Base-by-base conservation (phyloP, 2,888 invertebrate species). In the Drosophila basisetae region DNA sequence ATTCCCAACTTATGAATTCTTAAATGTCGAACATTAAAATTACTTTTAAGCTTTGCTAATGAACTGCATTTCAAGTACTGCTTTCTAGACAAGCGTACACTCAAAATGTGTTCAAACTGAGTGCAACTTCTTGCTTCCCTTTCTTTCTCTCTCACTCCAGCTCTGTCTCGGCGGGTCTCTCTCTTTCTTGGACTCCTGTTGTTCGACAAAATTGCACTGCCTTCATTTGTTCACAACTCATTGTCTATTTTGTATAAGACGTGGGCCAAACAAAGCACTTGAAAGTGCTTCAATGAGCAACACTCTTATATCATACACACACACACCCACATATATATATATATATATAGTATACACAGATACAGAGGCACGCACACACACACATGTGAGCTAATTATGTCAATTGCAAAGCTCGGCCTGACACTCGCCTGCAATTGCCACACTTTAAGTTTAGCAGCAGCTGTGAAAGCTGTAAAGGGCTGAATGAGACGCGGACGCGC, bases 331-430 rank as follows among this genome's bases (percentile, higher is more conserved):
- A 31, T 31, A 31, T 31, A 31, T 31, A 31, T 30, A 28, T 28
- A 28, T 30, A 30, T 6, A 30, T 1, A 28, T 0, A 30, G 1
- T 22, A 30, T 9, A 9, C 2, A 31, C 9, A 31, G 22, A 22
- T 22, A 22, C 22, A 22, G 22, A 22, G 22, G 22, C 22, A 22
- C 22, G 22, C 31, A 43, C 41, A 37, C 10, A 22, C 54, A 43
- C 37, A 62, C 63, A 66, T 65, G 66, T 33, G 71, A 58, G 71
- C 84, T 84, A 86, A 84, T 84, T 84, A 84, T 78, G 82, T 86
- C 87, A 84, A 80, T 84, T 86, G 87, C 69, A 60, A 61, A 78
- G 71, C 82, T 67, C 68, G 59, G 71, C 65, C 71, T 67, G 81
- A 62, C 83, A 76, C 80, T 80, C 75, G 74, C 68, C 75, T 70